A percentile compares a stretch with the other conserved stretches of the same genome.
These are phyloP conservation scores for Parauchenoglanis punctatus DNA, from an alignment of 2,797 vertebrate genomes.

Conservation along the genomic window DNA sequence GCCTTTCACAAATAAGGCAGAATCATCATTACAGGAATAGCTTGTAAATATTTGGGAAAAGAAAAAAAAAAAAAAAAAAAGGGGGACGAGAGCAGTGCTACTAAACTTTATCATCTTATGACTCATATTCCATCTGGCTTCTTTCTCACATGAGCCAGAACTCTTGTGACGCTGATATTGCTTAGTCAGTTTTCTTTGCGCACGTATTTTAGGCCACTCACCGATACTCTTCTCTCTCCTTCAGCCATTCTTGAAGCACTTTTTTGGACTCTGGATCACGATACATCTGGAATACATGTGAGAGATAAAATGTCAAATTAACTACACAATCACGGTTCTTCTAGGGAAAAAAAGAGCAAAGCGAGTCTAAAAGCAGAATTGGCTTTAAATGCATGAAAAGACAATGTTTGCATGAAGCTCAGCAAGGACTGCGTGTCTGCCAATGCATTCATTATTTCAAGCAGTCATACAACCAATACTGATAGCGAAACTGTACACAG, in stretches of 20 bases:
- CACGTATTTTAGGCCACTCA: constrained; percentile 47
- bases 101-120: not conserved
- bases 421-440: not conserved
- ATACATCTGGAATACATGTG: constrained; percentile 66
- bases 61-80: not conserved
- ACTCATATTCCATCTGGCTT: constrained; percentile 5
- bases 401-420: not conserved
- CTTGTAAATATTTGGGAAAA: not conserved
- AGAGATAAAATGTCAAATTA: constrained; percentile 21
- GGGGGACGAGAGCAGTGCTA: not conserved
- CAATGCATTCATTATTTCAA: not conserved
- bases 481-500: not conserved
- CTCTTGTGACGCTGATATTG: not conserved
- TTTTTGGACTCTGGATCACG: constrained; percentile 74
- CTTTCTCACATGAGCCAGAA: not conserved
- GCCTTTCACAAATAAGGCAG: not conserved
- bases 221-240: constrained; percentile 83
- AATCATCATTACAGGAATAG: not conserved
- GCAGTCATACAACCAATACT: not conserved
- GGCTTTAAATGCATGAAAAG: constrained; percentile 1
- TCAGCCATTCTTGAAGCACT: constrained; percentile 82
- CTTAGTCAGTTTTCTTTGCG: not conserved
- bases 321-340: not conserved
- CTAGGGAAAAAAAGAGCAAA: not conserved
- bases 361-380: not conserved